phyloP scores from a whole-genome alignment of 1,140 invertebrate species.

The Centruroides vittatus region DNA sequence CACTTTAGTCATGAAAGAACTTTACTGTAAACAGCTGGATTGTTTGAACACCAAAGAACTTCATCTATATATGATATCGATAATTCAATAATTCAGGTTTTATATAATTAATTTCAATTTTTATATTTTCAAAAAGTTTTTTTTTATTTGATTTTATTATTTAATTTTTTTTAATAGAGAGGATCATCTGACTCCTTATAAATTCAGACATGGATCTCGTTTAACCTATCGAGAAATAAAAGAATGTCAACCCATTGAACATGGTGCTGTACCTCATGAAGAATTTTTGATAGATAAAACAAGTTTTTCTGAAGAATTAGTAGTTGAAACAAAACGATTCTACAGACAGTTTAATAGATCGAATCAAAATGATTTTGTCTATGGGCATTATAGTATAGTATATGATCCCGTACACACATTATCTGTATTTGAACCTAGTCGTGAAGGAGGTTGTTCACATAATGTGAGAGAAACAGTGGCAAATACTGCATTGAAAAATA shows the following conservation, averaged over 20 bases:
- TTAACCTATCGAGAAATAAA: conserved; percentile 21
- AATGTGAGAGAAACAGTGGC: conserved; percentile 21
- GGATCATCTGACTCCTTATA: conserved; percentile 2
- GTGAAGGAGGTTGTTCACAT: conserved; percentile 19
- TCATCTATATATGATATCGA: no score
- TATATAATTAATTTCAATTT: no score
- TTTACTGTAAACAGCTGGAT: no score
- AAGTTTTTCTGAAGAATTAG: conserved; percentile 8
- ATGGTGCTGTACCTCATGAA: conserved; percentile 22
- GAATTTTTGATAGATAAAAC: conserved; percentile 14
- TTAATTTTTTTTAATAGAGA: conserved; percentile 2
- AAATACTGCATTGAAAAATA: conserved; percentile 19
- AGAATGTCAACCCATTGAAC: conserved; percentile 23
- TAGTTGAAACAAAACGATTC: conserved; percentile 18
- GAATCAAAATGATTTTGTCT: neutral
- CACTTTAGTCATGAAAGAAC: no score
- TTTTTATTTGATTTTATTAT: no score
- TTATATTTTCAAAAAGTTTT: no score
- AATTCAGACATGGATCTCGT: conserved; percentile 4
- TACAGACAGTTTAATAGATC: conserved; percentile 12
- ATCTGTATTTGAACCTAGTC: conserved; percentile 25
- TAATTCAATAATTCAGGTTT: no score
- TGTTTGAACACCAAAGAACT: no score
- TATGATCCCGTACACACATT: conserved; percentile 23
- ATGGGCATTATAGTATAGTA: conserved; percentile 21